A percentile compares a stretch with the other conserved stretches of the same genome.
Conservation (phyloP, 2,888 invertebrate species). For the Mythimna ferrago region DNA sequence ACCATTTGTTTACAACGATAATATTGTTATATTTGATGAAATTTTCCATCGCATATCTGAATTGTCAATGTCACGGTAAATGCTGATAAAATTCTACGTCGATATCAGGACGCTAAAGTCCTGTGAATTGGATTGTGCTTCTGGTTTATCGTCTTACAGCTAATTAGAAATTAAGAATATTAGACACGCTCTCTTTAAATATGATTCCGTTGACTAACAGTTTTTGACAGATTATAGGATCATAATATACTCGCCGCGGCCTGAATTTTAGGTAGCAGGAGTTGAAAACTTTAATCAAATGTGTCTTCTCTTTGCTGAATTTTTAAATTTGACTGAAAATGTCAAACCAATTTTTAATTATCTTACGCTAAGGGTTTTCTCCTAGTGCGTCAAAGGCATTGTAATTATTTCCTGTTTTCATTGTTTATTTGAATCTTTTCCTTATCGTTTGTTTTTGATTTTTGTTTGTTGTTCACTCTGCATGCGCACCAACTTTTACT, state of each 20-base stretch:
- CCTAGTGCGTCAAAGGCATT: background rate
- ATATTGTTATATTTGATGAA: constrained; percentile 25
- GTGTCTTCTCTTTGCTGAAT: background rate
- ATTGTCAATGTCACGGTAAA: constrained; percentile 34
- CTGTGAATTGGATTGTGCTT: constrained; percentile 3
- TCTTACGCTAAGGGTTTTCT: background rate
- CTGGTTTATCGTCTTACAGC: background rate
- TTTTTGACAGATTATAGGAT: background rate
- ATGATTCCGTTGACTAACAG: background rate
- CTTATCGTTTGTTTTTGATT: background rate
- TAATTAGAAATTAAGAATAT: too few species aligned
- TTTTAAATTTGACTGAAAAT: background rate
- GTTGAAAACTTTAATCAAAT: background rate
- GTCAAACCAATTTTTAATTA: background rate
- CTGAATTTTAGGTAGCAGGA: background rate
- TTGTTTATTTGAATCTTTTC: background rate
- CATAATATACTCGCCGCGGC: background rate
- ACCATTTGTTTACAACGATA: background rate
- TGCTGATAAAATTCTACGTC: constrained; percentile 29
- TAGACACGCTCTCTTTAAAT: background rate
- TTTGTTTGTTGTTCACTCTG: background rate
- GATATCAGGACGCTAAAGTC: background rate
- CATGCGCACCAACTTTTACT: background rate
- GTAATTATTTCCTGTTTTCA: background rate
- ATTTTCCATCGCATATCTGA: constrained; percentile 33